A percentile compares a stretch with the other conserved stretches of the same genome.
phyloP scores from a whole-genome alignment of 2,888 invertebrate species.

The Acleris holmiana region DNA sequence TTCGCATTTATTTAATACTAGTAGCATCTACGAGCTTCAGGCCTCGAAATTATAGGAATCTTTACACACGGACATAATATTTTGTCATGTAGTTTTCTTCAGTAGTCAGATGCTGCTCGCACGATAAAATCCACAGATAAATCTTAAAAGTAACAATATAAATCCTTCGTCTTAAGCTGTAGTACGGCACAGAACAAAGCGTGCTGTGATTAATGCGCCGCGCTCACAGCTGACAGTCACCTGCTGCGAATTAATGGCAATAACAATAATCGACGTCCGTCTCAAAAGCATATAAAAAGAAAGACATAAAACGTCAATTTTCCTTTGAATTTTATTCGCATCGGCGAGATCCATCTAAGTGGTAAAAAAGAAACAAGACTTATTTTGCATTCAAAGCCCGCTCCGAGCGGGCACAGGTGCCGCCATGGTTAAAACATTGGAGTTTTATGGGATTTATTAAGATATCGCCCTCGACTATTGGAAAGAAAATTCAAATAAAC shows the following conservation, averaged over 20 bases:
- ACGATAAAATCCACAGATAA: too few relatives aligned
- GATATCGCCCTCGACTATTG: slow-evolving; percentile 76
- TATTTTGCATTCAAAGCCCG: slow-evolving; percentile 82
- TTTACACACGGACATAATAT: too few relatives aligned
- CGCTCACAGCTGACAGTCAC: slow-evolving; percentile 29
- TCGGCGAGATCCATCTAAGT: slow-evolving; percentile 73
- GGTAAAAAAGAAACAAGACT: slow-evolving; percentile 83
- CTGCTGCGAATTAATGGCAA: slow-evolving; percentile 39
- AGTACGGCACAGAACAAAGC: slow-evolving; percentile 6
- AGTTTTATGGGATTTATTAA: slow-evolving; percentile 83
- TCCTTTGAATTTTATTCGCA: slow-evolving; percentile 74
- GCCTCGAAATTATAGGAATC: too few relatives aligned
- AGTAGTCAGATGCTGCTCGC: too few relatives aligned
- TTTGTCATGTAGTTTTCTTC: too few relatives aligned
- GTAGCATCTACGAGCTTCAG: too few relatives aligned
- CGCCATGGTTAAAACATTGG: slow-evolving; percentile 78
- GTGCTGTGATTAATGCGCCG: slow-evolving; percentile 23
- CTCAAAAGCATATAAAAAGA: slow-evolving; percentile 50
- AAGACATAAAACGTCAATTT: slow-evolving; percentile 69
- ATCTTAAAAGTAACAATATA: not conserved
- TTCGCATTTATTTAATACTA: too few relatives aligned
- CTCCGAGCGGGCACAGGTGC: slow-evolving; percentile 75
- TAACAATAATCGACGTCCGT: slow-evolving; percentile 45
- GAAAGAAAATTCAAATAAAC: slow-evolving; percentile 62
- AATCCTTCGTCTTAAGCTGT: slow-evolving; percentile 2